Evolutionary conservation across 1,140 invertebrate genomes (phyloP).

Genomic region (Coenobita brevimanus): DNA sequence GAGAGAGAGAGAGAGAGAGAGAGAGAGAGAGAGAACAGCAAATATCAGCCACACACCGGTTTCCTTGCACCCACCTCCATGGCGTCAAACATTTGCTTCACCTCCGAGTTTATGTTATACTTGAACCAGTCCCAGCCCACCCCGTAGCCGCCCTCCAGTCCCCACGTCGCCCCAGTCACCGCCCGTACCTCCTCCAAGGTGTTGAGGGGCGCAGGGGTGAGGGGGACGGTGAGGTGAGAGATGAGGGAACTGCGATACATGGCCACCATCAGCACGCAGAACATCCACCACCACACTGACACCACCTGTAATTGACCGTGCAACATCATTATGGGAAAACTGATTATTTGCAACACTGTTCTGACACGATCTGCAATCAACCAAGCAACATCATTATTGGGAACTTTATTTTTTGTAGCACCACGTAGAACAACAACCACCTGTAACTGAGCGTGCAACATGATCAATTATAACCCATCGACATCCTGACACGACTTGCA

Average conservation of each 20-base stretch:
- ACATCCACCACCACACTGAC: constrained; percentile 18
- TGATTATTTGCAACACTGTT: neutral
- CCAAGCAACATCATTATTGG: constrained; percentile 3
- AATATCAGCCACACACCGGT: neutral
- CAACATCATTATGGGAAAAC: neutral
- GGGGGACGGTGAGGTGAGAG: neutral
- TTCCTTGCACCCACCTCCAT: neutral
- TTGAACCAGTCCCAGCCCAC: constrained; percentile 35
- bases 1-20: neutral
- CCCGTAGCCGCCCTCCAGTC: constrained; percentile 14
- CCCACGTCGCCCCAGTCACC: constrained; percentile 12
- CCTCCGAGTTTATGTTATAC: constrained; percentile 9
- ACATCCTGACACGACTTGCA: no score
- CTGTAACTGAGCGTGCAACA: no score
- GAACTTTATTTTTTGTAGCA: no score
- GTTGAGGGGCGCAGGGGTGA: neutral
- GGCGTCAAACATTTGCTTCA: constrained; percentile 11
- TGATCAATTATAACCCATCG: no score
- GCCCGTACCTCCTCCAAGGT: constrained; percentile 15
- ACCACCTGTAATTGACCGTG: neutral
- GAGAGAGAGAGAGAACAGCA: neutral
- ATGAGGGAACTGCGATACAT: constrained; percentile 26
- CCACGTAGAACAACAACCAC: no score
- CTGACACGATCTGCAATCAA: neutral
- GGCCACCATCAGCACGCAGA: neutral